Evolutionary conservation across 2,888 invertebrate species (phyloP), one percentile per base, ranked within the genome.

Genomic region (Cylindroiulus punctatus): DNA sequence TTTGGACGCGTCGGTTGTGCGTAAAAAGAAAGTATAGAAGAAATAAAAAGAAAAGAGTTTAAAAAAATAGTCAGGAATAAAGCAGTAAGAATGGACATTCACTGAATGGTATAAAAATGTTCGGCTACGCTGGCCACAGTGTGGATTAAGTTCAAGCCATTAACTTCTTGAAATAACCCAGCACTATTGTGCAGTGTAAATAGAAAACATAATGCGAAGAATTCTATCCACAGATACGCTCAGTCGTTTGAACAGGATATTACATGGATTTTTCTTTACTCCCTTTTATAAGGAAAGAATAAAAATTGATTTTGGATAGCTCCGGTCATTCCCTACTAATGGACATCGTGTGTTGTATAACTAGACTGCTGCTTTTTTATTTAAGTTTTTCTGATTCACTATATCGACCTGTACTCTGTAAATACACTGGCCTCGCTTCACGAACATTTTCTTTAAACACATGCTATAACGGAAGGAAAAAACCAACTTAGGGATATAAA

Each of bases 141-240:
- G 76, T 76, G 76, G 76, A 76, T 76, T 76, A 76, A 76, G 76
- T 76, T 76, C 76, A 30, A 76, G 76, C 76, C 76, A 76, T 76
- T 76, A 76, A 76, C 76, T 76, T 76, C 76, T 76, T 30, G 76
- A 76, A 76, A 76, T 76, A 76, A 76, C 76, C 76, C 30, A 7
- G 76, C 30, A 76, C 76, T 76, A 76, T 76, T 76, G 76, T 76
- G 76, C 76, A 30, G 76, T 76, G 76, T 76, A 76, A 76, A 76
- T 76, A 76, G 76, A 76, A 76, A 76, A 76, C 76, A 76, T 76
- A 76, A 76, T 76, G 76, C 26, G 76, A 76, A 30, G 76, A 76
- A 76, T 30, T 76, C 76, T 76, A 76, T 76, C 76, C 76, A 30
- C 76, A 76, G 76, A 76, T 76, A 30, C 76, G 76, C 76, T 76